phyloP scores from a whole-genome alignment of 2,113 vertebrate species.

The Crotalus helleri region DNA sequence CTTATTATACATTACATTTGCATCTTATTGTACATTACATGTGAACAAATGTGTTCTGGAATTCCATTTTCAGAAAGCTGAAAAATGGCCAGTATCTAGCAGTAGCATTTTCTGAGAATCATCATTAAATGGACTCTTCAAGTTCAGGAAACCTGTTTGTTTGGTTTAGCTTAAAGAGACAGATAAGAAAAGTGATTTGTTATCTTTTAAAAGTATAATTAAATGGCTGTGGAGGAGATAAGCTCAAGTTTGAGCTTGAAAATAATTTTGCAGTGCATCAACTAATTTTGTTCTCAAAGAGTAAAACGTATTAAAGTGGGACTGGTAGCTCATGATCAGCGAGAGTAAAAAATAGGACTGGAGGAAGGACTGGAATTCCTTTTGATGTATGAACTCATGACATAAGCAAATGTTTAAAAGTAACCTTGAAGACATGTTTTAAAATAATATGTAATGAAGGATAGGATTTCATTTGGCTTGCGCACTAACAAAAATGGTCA shows the following conservation, averaged over 20 bases:
- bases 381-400: background rate
- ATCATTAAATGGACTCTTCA: background rate
- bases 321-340: background rate
- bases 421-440: background rate
- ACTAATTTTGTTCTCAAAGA: background rate
- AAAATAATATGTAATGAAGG: slow-evolving; percentile 7
- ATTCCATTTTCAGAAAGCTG: background rate
- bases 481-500: background rate
- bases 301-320: background rate
- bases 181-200: too few species aligned
- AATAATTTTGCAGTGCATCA: background rate
- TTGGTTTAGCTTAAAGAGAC: background rate
- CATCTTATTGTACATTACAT: background rate
- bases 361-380: background rate
- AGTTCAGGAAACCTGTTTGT: background rate
- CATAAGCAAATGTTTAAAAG: background rate
- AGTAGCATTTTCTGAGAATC: background rate
- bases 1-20: background rate
- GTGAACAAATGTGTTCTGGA: background rate
- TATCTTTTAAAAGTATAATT: too few species aligned
- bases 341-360: background rate
- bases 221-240: too few species aligned
- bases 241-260: background rate
- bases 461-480: background rate
- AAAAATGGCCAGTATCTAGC: background rate